phyloP scores from a whole-genome alignment of 2,113 vertebrate genomes.

The Pongo pygmaeus region DNA sequence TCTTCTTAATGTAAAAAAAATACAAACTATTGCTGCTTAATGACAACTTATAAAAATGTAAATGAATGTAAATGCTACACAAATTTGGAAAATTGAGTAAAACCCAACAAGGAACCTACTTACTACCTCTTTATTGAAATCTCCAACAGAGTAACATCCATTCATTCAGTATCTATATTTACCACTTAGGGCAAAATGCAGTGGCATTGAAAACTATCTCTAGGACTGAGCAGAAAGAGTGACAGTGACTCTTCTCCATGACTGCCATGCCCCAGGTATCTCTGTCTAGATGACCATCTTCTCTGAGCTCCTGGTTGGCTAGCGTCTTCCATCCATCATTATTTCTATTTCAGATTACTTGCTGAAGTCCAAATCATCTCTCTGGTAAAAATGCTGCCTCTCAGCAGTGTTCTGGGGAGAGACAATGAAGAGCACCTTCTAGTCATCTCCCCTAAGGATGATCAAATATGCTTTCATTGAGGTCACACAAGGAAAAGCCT shows the following conservation, averaged over 20 bases:
- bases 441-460: not conserved
- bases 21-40: not conserved
- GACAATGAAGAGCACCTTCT: not conserved
- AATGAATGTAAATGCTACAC: not conserved
- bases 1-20: conserved; percentile 42
- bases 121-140: not conserved
- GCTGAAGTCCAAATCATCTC: not conserved
- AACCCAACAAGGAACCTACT: not conserved
- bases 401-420: not conserved
- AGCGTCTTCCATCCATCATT: not conserved
- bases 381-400: not conserved
- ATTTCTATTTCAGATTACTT: not conserved
- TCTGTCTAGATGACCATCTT: not conserved
- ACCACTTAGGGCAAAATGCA: not conserved
- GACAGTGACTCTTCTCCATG: no score
- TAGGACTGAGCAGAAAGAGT: not conserved
- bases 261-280: not conserved
- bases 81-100: not conserved
- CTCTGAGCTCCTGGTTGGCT: not conserved
- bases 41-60: not conserved
- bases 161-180: not conserved
- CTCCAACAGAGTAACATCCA: not conserved
- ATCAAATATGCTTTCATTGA: not conserved
- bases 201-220: not conserved
- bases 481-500: not conserved